Base-by-base conservation (phyloP, 1,140 invertebrate genomes). In the Drosophila ercepeae region DNA sequence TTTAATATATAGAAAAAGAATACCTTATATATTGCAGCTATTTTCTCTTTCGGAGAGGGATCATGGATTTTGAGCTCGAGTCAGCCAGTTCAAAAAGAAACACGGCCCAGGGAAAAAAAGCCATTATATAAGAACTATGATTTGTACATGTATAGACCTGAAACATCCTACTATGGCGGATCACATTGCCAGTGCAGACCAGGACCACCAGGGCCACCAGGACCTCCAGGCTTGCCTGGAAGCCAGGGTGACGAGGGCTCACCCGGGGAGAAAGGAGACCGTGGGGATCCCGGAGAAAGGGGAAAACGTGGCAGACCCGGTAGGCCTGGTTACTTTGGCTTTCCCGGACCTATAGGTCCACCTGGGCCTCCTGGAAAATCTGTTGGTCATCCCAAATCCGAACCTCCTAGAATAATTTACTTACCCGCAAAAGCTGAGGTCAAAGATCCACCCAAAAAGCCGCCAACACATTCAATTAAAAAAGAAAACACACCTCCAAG, bases 131-230 rank as follows among this genome's bases (percentile, higher is more conserved):
- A 34, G 2, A 41, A 45, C 34, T 27, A 54, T 3, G 68, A 54
- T 0, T 16, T 53, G 13, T 72, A 72, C 29, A 61, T 52, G 16
- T 72, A 72, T 16, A 44, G 49, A 9, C 44, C 44, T n/a, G 23
- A 48, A 5, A 34, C 44, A 11, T 3, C 55, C 0, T 23, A 41
- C 23, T 48, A 44, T 44, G 46, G 48, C 14, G 55, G 48, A 0
- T 21, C 39, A 2, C 27, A 53, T 9, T 72, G 69, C 13, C 21
- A 72, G 8, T 72, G 69, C 23, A 29, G 44, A 1, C 42, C 69
- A 1, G 69, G 69, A 0, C 69, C 68, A 1, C 69, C 69, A 0
- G 69, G 69, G 0, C 42, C 68, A 3, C 68, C 69, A 0, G 69
- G 63, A 2, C 45, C 63, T 3, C 65, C 68, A 4, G 68, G 69